These are phyloP conservation scores for Cyclina sinensis DNA, from an alignment of 1,140 invertebrate species.

Conservation along the genomic window DNA sequence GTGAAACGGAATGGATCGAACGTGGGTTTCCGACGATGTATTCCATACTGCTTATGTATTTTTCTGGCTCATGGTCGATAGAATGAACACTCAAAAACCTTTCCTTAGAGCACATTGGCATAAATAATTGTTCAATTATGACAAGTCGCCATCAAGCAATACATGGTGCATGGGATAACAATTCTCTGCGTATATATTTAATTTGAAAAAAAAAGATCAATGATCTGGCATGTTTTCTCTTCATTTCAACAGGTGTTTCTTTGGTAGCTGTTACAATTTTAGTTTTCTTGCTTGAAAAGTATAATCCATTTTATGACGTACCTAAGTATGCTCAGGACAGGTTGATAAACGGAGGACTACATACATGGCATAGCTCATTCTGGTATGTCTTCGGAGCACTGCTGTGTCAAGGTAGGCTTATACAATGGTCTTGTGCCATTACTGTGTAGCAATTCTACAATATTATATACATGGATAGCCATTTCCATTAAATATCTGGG, in stretches of 20 bases:
- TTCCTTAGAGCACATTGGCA: too few relatives aligned
- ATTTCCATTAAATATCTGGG: too few relatives aligned
- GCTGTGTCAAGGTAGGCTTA: slow-evolving; percentile 69
- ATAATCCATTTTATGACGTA: slow-evolving; percentile 32
- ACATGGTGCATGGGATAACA: too few relatives aligned
- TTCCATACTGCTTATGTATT: too few relatives aligned
- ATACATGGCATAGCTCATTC: slow-evolving; percentile 40
- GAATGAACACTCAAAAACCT: too few relatives aligned
- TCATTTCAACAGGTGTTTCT: not conserved
- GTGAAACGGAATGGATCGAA: too few relatives aligned
- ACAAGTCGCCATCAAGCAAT: not conserved
- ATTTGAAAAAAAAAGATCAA: not conserved
- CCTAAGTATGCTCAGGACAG: not conserved
- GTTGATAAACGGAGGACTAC: not conserved
- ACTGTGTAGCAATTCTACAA: not conserved
- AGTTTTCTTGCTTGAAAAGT: slow-evolving; percentile 20
- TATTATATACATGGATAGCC: too few relatives aligned
- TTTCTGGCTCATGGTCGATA: too few relatives aligned
- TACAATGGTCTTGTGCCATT: not conserved
- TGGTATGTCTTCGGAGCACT: slow-evolving; percentile 73
- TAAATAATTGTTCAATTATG: too few relatives aligned
- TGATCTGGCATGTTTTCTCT: not conserved
- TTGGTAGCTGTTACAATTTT: not conserved
- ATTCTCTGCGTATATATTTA: not conserved
- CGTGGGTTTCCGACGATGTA: too few relatives aligned